phyloP scores from a whole-genome alignment of 2,113 vertebrate species.

The Polypterus bichir region DNA sequence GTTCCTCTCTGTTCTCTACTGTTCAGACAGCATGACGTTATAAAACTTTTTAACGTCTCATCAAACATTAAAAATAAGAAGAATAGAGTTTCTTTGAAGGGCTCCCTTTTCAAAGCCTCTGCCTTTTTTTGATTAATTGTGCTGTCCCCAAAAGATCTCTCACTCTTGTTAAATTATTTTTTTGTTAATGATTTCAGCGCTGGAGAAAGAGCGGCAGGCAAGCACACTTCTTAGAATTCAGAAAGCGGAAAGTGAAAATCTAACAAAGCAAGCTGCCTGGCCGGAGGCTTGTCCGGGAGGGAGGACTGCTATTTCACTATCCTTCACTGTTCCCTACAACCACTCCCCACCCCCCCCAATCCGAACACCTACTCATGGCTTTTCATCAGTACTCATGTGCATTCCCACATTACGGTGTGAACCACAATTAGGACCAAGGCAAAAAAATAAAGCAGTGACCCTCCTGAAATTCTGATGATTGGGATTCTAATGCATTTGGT shows the following conservation, averaged over 20 bases:
- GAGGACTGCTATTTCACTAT: not conserved
- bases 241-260: not conserved
- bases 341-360: too few relatives aligned
- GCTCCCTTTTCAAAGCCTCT: conserved; percentile 39
- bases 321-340: too few relatives aligned
- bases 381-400: too few relatives aligned
- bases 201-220: conserved; percentile 1
- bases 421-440: too few relatives aligned
- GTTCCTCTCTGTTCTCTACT: conserved; percentile 49
- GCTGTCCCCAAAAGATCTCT: conserved; percentile 57
- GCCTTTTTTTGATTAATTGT: conserved; percentile 58
- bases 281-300: not conserved
- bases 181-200: conserved; percentile 45
- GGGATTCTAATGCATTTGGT: too few relatives aligned
- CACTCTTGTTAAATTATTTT: conserved; percentile 57
- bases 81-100: conserved; percentile 70
- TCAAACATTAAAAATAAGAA: conserved; percentile 68
- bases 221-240: not conserved
- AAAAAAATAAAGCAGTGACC: too few relatives aligned
- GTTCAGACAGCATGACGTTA: conserved; percentile 59
- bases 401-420: too few relatives aligned
- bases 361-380: too few relatives aligned
- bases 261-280: not conserved
- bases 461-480: too few relatives aligned
- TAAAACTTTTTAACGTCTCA: conserved; percentile 68